Base-by-base conservation (phyloP, 2,113 vertebrate species). In the Psettodes erumei region DNA sequence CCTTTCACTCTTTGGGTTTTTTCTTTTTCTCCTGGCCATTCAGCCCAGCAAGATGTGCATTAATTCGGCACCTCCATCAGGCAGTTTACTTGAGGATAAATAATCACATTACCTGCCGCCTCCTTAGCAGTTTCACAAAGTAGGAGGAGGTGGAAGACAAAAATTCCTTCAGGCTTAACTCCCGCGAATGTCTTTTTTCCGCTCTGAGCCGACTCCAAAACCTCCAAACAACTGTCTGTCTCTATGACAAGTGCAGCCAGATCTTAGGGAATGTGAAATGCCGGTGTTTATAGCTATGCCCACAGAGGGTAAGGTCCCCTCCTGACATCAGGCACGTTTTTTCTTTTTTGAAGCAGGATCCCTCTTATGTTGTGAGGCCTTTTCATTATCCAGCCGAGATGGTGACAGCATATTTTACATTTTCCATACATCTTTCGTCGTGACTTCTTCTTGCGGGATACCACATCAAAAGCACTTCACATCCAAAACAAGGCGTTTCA, bases 361-460 rank as follows among this genome's bases (percentile, higher is more conserved):
- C 27, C 42, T 61, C 35, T 59, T 70, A 21, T 62, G 53, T 60
- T 77, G 47, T 30, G 42, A 75, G 42, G 37, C 51, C 23, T 60
- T 62, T 75, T 68, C 11, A 33, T 67, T 66, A 64, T 69, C 48
- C 56, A 55, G 63, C 40, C 8, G 62, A 70, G 73, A 58, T 6
- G 27, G 35, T 51, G 53, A 71, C 42, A 66, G 68, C 8, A 1
- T 35, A 75, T 75, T 86, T 83, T 53, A 19, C n/a, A 75, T 30
- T 77, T 71, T 59, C 21, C 23, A 75, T 63, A 72, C 37, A 43
- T 75, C 42, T 42, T 28, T 33, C 45, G 74, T 1, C 25, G 12
- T 10, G 35, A 19, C 7, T 59, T 56, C 56, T 75, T 33, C 18
- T 70, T 32, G 37, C 28, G 79, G 47, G n/a, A 58, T 37, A 38